Conservation (phyloP, 2,113 vertebrate genomes). For the Butastur rufipennis region DNA sequence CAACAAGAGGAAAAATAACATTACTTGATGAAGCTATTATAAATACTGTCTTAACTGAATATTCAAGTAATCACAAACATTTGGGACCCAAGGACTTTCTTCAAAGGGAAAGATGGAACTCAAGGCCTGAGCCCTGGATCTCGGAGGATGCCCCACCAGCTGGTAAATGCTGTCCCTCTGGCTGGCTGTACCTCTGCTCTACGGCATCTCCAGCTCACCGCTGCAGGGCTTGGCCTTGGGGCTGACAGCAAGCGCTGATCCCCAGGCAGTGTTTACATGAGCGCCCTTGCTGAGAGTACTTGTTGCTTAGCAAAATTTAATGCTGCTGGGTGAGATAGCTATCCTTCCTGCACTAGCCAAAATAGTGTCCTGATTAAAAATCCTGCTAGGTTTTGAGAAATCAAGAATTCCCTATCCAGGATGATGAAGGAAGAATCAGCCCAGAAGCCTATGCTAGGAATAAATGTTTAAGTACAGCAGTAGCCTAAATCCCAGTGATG, state of each 20-base stretch:
- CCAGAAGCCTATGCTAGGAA: not conserved
- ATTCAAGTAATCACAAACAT: not conserved
- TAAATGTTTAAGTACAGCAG: not conserved
- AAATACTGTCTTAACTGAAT: not conserved
- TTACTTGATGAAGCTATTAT: not conserved
- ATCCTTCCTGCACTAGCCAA: not conserved
- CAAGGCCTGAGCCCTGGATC: rapidly evolving
- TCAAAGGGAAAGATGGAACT: not conserved
- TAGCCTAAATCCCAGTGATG: not conserved
- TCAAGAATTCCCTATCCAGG: not conserved
- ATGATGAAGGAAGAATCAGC: not conserved
- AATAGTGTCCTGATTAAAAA: not conserved
- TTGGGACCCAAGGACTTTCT: not conserved
- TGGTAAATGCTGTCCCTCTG: not conserved
- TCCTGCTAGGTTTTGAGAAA: not conserved
- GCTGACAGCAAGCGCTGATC: not conserved
- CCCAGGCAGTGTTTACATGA: not conserved
- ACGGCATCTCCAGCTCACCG: rapidly evolving
- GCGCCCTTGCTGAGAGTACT: not conserved
- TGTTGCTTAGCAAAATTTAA: not conserved
- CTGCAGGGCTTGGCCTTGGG: not conserved
- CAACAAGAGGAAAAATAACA: not conserved
- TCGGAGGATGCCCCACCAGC: not conserved
- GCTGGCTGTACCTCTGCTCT: not conserved
- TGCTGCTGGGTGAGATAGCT: not conserved